These are phyloP conservation scores for Tauraco erythrolophus DNA, from an alignment of 2,113 vertebrate species.

Conservation along the genomic window DNA sequence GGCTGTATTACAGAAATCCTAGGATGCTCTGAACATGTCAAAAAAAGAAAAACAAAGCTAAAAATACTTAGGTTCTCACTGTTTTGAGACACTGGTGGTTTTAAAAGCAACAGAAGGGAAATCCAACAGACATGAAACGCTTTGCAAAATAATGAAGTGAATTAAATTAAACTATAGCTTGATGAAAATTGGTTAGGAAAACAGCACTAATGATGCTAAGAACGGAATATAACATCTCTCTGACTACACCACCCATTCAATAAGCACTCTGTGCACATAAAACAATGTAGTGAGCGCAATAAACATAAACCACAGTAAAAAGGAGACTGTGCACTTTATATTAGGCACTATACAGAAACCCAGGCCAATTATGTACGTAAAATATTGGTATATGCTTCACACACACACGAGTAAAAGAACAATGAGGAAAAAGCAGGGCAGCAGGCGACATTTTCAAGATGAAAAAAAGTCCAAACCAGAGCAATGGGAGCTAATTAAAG, in stretches of 20 bases:
- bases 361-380: conserved; percentile 38
- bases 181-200: conserved; percentile 66
- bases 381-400: neutral
- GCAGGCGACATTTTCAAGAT: neutral
- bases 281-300: conserved; percentile 55
- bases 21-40: neutral
- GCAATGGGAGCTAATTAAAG: neutral
- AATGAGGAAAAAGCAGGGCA: neutral
- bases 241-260: conserved; percentile 16
- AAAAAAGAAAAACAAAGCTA: conserved; percentile 7
- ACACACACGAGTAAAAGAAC: neutral
- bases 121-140: conserved; percentile 44
- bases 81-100: conserved; percentile 19
- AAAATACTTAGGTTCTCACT: neutral
- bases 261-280: conserved; percentile 58
- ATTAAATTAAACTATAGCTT: conserved; percentile 71
- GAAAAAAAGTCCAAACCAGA: neutral
- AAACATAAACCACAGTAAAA: conserved; percentile 70
- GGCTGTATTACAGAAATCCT: neutral
- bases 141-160: conserved; percentile 64
- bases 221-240: conserved; percentile 52
- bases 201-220: conserved; percentile 52
- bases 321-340: conserved; percentile 54
- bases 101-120: conserved; percentile 49
- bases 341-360: conserved; percentile 35